Evolutionary conservation across 2,113 vertebrate genomes (phyloP), one percentile per base, ranked within the genome.

Genomic region (Megalops atlanticus): DNA sequence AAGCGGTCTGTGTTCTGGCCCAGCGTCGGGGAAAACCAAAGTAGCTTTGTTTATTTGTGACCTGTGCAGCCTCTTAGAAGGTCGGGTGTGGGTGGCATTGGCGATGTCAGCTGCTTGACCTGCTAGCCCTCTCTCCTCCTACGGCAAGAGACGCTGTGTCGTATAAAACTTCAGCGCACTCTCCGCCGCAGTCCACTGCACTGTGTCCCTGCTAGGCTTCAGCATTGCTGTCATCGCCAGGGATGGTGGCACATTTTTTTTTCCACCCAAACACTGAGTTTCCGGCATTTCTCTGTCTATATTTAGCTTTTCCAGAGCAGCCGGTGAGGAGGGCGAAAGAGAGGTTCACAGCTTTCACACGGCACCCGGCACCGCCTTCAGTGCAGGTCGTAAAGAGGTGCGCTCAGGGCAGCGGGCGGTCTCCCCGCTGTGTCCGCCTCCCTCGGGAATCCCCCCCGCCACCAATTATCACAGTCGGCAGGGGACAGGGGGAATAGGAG

Each of bases 301-400:
- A 81, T 91, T 87, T 90, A 89, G 87, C 84, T 80, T n/a, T n/a
- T 41, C 45, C 73, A n/a, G 75, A 35, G 71, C 76, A 82, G 89
- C 41, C 83, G 76, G 81, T 74, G 24, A 72, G 81, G 69, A 49
- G 80, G 80, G 78, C 85, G 78, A 89, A 89, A 87, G 91, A 91
- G 87, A 78, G 87, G 86, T 80, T 79, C 88, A 86, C 81, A 80
- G 86, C 89, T 4, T 88, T 90, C 6, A 84, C 87, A 85, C 83
- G 85, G 88, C 88, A 81, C 89, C 90, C 88, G 76, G 74, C 39
- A 78, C 84, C 31, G 33, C 35, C 71, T 21, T 31, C 35, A 39
- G 47, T 76, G 74, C 21, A 39, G 79, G 24, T 54, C 33, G 74
- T 27, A 27, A 49, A 45, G 16, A 41, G 72, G 70, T 73, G 11